Base-by-base conservation (phyloP, 2,797 vertebrate species). In the Catamblyrhynchus diadema region DNA sequence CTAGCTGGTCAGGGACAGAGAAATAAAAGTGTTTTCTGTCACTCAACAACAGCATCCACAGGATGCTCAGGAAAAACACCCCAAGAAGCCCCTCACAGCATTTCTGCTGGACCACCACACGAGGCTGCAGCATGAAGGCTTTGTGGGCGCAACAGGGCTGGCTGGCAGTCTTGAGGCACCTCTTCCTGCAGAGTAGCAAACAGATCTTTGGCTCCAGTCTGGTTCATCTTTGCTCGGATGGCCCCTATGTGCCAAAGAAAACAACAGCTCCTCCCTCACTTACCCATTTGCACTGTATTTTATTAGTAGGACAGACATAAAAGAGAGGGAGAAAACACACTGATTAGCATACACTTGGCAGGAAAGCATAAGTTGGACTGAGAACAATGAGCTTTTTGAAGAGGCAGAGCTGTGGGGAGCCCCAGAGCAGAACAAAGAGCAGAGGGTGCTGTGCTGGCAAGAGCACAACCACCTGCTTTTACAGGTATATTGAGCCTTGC, bases 381-480 rank as follows among this genome's bases (percentile, higher is more conserved):
- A 47, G 35, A 96, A 86, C 86, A 93, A 92, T 33, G 70, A 71
- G 50, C 65, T 81, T 47, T 87, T 87, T 90, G 81, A 93, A 70
- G 22, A 32, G 25, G 74, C 15, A 91, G 83, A 81, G 67, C 5
- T 57, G 45, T 15, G 42, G 57, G 90, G n/a, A 88, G 94, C 64
- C 74, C 79, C 2, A 1, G 45, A 89, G 20, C 27, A 69, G 70
- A 54, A 70, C 1, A 5, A 84, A 42, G 6, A 62, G 80, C 73
- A 70, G 51, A 59, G 67, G 54, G 64, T 87, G 81, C 78, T 80
- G 65, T 0, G 4, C 66, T 44, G 47, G 44, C 69, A 65, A 51
- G 56, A 53, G 44, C 69, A 51, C 21, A n/a, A 59, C 21, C 90
- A 86, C 80, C 77, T 66, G 79, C 66, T 45, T 50, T 39, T 23